Evolutionary conservation across 2,113 vertebrate species (phyloP).

Genomic region (Hippoglossus stenolepis): DNA sequence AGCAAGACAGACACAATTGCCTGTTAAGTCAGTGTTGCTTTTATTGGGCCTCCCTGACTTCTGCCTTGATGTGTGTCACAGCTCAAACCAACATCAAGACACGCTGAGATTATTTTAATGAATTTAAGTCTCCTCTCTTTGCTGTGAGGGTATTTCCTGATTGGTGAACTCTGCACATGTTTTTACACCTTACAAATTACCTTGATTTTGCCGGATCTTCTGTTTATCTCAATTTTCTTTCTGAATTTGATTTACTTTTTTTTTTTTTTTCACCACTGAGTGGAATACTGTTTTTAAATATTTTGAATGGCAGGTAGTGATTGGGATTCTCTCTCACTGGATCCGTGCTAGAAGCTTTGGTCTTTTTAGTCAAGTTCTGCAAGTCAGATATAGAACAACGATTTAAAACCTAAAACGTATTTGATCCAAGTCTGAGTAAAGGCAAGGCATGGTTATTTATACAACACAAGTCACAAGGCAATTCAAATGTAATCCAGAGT

Average conservation of each 20-base stretch:
- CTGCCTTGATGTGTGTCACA: slow-evolving; percentile 77
- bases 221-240: slow-evolving; percentile 24
- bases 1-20: slow-evolving; percentile 83
- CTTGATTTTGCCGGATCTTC: slow-evolving; percentile 4
- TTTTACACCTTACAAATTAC: slow-evolving; percentile 24
- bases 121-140: slow-evolving; percentile 58
- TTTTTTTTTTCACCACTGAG: slow-evolving; percentile 15
- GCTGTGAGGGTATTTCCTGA: slow-evolving; percentile 33
- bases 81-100: slow-evolving; percentile 67
- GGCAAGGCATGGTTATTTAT: neutral
- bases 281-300: slow-evolving; percentile 22
- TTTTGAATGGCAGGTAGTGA: too few species aligned
- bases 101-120: slow-evolving; percentile 78
- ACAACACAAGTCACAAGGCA: neutral
- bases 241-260: neutral
- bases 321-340: too few species aligned
- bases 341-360: neutral
- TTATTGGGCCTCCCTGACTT: slow-evolving; percentile 79
- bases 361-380: neutral
- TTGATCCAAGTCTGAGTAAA: slow-evolving; percentile 29
- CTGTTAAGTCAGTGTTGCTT: slow-evolving; percentile 82
- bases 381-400: slow-evolving; percentile 35
- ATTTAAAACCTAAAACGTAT: slow-evolving; percentile 25
- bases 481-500: neutral
- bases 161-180: slow-evolving; percentile 37